phyloP scores from a whole-genome alignment of 2,113 vertebrate genomes.

The Vulpes ferrilata region DNA sequence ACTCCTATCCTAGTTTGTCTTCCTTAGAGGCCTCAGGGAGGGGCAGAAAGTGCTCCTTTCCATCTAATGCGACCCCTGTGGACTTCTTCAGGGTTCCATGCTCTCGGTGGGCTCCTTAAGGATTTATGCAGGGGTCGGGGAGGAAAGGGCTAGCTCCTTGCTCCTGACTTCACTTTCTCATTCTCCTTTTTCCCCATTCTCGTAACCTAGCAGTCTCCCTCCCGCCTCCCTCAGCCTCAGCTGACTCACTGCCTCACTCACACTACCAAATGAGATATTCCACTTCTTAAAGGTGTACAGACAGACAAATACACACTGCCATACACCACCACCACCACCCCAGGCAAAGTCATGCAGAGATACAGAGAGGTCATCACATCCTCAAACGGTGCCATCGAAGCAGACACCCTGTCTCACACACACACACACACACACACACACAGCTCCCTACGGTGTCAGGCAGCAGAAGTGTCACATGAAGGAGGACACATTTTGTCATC shows the following conservation, averaged over 20 bases:
- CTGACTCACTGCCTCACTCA: conserved; percentile 85
- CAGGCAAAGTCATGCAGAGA: conserved; percentile 60
- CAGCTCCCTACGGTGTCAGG: not conserved
- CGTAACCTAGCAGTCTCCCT: conserved; percentile 80
- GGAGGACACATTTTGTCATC: conserved; percentile 64
- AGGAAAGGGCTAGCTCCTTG: conserved; percentile 56
- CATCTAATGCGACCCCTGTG: not conserved
- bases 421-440: not conserved
- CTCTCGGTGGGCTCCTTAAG: not conserved
- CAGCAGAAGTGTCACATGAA: conserved; percentile 38
- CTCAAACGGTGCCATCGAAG: conserved; percentile 23
- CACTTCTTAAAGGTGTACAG: conserved; percentile 84
- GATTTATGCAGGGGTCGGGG: conserved; percentile 10
- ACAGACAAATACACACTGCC: conserved; percentile 23
- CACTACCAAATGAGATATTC: conserved; percentile 83
- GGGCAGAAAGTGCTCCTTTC: conserved; percentile 42
- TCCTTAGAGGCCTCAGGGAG: conserved; percentile 25
- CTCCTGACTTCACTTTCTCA: conserved; percentile 80
- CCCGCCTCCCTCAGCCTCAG: conserved; percentile 83
- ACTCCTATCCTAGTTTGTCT: conserved; percentile 35
- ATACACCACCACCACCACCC: not conserved
- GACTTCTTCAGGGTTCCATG: conserved; percentile 6
- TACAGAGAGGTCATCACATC: not conserved
- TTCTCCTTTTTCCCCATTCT: conserved; percentile 79
- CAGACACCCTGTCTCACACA: conserved; percentile 15